Base-by-base conservation (phyloP, 2,797 vertebrate species). In the Heliangelus exortis region DNA sequence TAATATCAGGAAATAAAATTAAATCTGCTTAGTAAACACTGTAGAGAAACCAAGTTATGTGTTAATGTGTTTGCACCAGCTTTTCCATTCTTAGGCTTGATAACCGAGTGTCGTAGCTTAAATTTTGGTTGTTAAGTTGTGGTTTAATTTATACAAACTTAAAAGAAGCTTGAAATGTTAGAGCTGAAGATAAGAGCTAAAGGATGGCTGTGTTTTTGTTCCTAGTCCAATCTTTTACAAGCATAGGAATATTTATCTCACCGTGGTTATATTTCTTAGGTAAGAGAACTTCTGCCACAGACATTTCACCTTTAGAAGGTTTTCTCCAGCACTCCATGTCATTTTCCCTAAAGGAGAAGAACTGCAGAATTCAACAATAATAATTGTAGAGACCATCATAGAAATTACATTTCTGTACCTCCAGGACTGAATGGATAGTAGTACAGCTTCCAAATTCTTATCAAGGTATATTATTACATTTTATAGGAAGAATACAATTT, bases 331-430 rank as follows among this genome's bases (percentile, higher is more conserved):
- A 50, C 12, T 77, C 68, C 63, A 29, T 78, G 92, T 72, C 65
- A 92, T 92, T 93, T 94, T 67, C 74, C 59, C 93, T 79, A n/a
- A 51, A 88, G 83, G 63, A 90, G 89, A 87, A 84, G 34, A 74
- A 71, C 45, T 63, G 57, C 41, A 79, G 65, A 95, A 90, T 87
- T 84, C 90, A 95, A 95, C 83, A 90, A 90, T 74, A 86, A 51
- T 95, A 93, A 90, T 74, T 84, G 36, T 31, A 91, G 82, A 82
- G 90, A 91, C 87, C 62, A 93, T 87, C 25, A 96, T 1, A 94
- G 90, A 96, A 94, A 96, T 92, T 93, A 91, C 80, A 84, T 79
- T 92, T 90, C 90, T 93, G n/a, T 88, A 95, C 51, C 93, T 95
- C 41, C 80, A 95, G 92, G 90, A 87, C 67, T 12, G 80, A 95